Conservation (phyloP, 2,113 vertebrate species). For the Toxotes jaculatrix region DNA sequence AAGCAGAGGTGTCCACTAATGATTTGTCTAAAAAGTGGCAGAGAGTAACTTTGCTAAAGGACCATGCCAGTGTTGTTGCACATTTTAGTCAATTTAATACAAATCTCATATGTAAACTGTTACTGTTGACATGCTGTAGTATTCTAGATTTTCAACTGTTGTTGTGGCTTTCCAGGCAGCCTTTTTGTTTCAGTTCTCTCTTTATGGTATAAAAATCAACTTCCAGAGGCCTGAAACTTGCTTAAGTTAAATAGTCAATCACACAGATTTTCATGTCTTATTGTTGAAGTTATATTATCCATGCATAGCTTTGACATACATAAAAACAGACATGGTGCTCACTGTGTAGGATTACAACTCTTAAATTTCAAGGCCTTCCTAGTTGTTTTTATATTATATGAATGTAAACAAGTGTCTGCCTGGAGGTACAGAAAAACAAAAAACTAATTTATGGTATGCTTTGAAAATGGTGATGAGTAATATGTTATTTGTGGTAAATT, state of each 20-base stretch:
- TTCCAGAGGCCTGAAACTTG: neutral
- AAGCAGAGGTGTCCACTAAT: neutral
- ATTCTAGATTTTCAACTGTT: slow-evolving; percentile 24
- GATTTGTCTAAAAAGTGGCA: slow-evolving; percentile 34
- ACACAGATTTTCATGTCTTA: slow-evolving; percentile 1
- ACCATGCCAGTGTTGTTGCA: slow-evolving; percentile 20
- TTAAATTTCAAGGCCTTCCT: neutral
- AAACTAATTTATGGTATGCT: neutral
- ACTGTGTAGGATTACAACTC: neutral
- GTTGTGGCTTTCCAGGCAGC: slow-evolving; percentile 4
- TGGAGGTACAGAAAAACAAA: slow-evolving; percentile 24
- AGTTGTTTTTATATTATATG: slow-evolving; percentile 14
- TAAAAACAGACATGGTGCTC: neutral
- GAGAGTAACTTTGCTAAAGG: slow-evolving; percentile 12
- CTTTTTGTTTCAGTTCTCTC: neutral
- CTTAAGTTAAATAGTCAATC: neutral
- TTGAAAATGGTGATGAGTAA: slow-evolving; percentile 13
- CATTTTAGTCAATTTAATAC: slow-evolving; percentile 55
- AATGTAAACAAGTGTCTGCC: slow-evolving; percentile 8
- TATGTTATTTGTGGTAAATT: slow-evolving; percentile 35
- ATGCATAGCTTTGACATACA: neutral
- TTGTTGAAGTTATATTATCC: slow-evolving; percentile 2
- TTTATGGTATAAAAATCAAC: slow-evolving; percentile 2
- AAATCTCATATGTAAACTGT: slow-evolving; percentile 13
- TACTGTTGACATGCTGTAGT: slow-evolving; percentile 1